Evolutionary conservation across 1,140 invertebrate species (phyloP).

Genomic region (Leucophenga varia): DNA sequence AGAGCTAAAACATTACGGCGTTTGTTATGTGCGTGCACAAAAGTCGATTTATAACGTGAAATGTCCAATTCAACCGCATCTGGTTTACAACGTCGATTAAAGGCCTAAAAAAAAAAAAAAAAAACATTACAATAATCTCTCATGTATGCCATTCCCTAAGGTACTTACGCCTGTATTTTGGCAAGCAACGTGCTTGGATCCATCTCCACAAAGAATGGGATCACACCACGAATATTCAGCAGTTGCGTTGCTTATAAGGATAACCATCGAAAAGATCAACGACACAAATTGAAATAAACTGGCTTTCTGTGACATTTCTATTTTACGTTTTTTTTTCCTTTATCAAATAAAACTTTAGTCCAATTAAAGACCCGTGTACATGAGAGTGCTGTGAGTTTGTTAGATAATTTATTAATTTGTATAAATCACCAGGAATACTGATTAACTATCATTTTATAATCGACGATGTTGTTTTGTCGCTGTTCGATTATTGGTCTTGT

Average conservation of each 20-base stretch:
- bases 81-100: slow-evolving; percentile 35
- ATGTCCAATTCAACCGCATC: slow-evolving; percentile 46
- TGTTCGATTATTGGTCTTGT: no score
- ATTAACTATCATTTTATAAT: no score
- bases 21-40: slow-evolving; percentile 48
- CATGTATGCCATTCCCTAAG: neutral
- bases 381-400: no score
- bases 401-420: no score
- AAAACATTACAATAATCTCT: neutral
- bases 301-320: slow-evolving; percentile 21
- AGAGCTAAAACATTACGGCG: slow-evolving; percentile 44
- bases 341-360: no score
- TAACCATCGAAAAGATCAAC: slow-evolving; percentile 7
- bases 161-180: slow-evolving; percentile 41
- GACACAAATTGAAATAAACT: no score
- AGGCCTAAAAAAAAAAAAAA: slow-evolving; percentile 21
- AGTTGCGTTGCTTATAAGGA: slow-evolving; percentile 22
- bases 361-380: no score
- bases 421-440: no score
- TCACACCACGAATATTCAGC: slow-evolving; percentile 42
- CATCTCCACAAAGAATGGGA: slow-evolving; percentile 30
- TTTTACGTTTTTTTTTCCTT: no score
- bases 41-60: slow-evolving; percentile 27
- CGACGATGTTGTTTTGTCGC: no score
- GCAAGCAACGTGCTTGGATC: slow-evolving; percentile 39